phyloP scores from a whole-genome alignment of 2,113 vertebrate genomes.

The Toxotes jaculatrix region DNA sequence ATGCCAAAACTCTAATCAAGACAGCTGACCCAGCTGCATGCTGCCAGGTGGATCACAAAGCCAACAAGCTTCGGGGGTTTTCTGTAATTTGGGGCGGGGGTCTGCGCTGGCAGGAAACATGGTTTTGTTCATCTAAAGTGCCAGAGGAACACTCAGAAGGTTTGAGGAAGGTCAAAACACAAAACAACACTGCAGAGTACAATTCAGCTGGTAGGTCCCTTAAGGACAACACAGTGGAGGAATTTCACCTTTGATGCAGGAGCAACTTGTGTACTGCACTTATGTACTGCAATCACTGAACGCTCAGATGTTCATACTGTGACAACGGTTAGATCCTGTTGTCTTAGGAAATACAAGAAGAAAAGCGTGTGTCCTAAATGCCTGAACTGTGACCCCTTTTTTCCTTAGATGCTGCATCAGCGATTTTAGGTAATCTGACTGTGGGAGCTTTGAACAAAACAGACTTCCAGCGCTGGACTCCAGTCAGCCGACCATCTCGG shows the following conservation, averaged over 20 bases:
- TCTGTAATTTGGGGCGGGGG: constrained; percentile 44
- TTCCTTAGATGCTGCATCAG: constrained; percentile 31
- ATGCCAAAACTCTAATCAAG: constrained; percentile 26
- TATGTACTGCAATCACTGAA: neutral
- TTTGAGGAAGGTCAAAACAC: constrained; percentile 59
- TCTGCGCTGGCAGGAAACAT: constrained; percentile 61
- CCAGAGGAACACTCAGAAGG: constrained; percentile 56
- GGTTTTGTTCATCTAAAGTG: constrained; percentile 66
- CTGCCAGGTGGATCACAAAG: constrained; percentile 26
- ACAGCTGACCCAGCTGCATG: constrained; percentile 11
- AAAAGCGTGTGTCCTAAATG: constrained; percentile 19
- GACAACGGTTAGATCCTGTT: constrained; percentile 5
- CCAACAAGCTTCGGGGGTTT: constrained; percentile 24
- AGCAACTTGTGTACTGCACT: neutral
- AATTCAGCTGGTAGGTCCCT: constrained; percentile 36
- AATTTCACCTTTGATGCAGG: constrained; percentile 25
- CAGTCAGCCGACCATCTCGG: constrained; percentile 14
- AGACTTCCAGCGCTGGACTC: constrained; percentile 29
- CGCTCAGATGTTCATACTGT: neutral
- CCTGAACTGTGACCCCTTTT: constrained; percentile 2
- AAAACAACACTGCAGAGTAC: constrained; percentile 48
- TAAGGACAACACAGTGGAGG: constrained; percentile 22
- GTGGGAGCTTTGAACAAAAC: constrained; percentile 29
- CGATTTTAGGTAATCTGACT: constrained; percentile 22
- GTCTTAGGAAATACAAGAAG: neutral